Evolutionary conservation across 2,113 vertebrate genomes (phyloP), one percentile per base, ranked within the genome.

Genomic region (Lipophrys pholis): DNA sequence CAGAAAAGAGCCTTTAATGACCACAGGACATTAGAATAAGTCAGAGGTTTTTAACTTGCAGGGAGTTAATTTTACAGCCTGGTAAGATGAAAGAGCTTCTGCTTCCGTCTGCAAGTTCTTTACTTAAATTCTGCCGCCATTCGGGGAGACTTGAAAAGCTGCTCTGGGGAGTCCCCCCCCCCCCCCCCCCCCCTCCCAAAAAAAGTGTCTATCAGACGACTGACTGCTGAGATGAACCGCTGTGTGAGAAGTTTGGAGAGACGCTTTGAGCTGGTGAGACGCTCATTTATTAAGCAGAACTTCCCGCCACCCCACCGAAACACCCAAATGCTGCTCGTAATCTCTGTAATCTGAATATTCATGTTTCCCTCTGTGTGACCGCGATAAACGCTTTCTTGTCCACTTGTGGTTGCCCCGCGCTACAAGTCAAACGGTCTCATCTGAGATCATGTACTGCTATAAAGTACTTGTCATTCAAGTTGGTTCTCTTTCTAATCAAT

Each of bases 401-500:
- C 21, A 30, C 4, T 2, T 30, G 21, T 30, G 21, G 21, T n/a
- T n/a, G 4, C 21, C 4, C 21, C 4, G 21, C 21, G 4, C 21
- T 30, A 30, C 4, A 30, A 30, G 21, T 30, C 21, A 30, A 30
- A 30, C 40, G 58, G 50, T 80, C 58, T 87, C 51, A 56, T 76
- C 64, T 49, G 51, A 50, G 41, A 30, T 30, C 45, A 50, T 72
- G 30, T 62, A 81, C 46, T 76, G 83, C 51, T 64, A 83, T 80
- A 77, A 54, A 35, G 54, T 70, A 72, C 66, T 88, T 63, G 49
- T 80, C 45, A 71, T 69, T 87, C 36, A 52, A 85, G 63, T 87
- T 87, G 80, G 90, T 92, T 89, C 89, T 14, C 48, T 87, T 81
- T 85, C 45, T 41, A 76, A 87, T 93, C 88, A 75, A 90, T 91